A percentile compares a stretch with the other conserved stretches of the same genome.
These are phyloP conservation scores for Spodoptera picta DNA, from an alignment of 2,888 invertebrate genomes.

Conservation along the genomic window DNA sequence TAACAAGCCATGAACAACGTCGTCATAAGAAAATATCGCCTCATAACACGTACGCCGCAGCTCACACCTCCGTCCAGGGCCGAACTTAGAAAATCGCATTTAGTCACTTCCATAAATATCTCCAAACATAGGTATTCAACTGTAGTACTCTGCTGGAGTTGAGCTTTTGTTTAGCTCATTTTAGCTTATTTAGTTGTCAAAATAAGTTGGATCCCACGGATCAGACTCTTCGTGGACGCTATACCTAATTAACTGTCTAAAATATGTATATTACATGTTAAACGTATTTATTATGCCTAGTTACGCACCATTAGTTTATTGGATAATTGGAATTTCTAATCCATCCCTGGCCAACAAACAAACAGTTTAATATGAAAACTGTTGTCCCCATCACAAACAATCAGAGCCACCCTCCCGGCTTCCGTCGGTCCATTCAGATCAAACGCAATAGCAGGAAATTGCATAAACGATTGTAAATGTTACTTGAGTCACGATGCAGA, in stretches of 20 bases:
- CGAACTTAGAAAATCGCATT: constrained; percentile 7
- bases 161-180: too few relatives aligned
- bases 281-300: too few relatives aligned
- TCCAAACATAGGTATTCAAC: not conserved
- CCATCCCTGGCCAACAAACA: constrained; percentile 33
- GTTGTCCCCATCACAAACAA: constrained; percentile 26
- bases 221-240: too few relatives aligned
- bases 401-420: constrained; percentile 31
- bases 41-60: constrained; percentile 41
- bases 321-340: not conserved
- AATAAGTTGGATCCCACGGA: too few relatives aligned
- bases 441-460: constrained; percentile 35
- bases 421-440: constrained; percentile 48
- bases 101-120: not conserved
- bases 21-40: constrained; percentile 52
- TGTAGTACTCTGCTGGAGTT: too few relatives aligned
- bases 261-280: too few relatives aligned
- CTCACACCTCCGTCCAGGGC: constrained; percentile 44
- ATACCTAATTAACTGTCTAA: too few relatives aligned
- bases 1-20: constrained; percentile 29
- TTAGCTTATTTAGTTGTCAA: too few relatives aligned
- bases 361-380: constrained; percentile 35
- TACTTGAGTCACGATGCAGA: constrained; percentile 14
- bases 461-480: constrained; percentile 20
- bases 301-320: too few relatives aligned